Evolutionary conservation across 2,888 invertebrate genomes (phyloP).

Genomic region (Drosophila cyrtoloma): DNA sequence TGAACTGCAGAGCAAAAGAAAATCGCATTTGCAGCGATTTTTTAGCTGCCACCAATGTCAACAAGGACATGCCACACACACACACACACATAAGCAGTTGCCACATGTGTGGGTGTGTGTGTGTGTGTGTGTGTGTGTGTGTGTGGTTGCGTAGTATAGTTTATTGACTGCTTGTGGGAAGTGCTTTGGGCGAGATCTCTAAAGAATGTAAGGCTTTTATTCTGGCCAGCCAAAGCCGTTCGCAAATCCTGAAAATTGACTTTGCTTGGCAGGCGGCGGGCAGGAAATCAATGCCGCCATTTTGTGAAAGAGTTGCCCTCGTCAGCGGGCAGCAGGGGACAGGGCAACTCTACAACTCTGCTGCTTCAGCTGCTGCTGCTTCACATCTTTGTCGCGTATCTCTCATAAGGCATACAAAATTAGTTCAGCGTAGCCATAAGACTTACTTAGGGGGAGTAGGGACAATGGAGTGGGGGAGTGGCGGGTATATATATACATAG

Average conservation of each 20-base stretch:
- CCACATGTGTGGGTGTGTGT: slow-evolving; percentile 10
- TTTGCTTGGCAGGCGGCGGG: slow-evolving; percentile 62
- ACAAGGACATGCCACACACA: slow-evolving; percentile 72
- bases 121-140: not conserved
- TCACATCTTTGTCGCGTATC: slow-evolving; percentile 43
- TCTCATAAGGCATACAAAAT: slow-evolving; percentile 77
- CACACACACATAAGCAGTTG: slow-evolving; percentile 52
- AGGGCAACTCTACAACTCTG: not conserved
- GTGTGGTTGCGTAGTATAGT: slow-evolving; percentile 59
- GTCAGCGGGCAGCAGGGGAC: slow-evolving; percentile 6
- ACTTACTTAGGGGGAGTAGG: not conserved
- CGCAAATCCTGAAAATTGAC: slow-evolving; percentile 83
- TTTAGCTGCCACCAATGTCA: slow-evolving; percentile 57
- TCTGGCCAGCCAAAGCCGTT: slow-evolving; percentile 63
- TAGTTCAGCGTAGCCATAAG: slow-evolving; percentile 51
- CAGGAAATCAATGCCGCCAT: slow-evolving; percentile 78
- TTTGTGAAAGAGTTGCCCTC: slow-evolving; percentile 74
- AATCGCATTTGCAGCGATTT: slow-evolving; percentile 28
- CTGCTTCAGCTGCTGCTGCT: not conserved
- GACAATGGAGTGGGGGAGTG: slow-evolving; percentile 10
- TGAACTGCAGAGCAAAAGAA: slow-evolving; percentile 41
- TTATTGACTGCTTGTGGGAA: slow-evolving; percentile 82
- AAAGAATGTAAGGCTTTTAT: slow-evolving; percentile 71
- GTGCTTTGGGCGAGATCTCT: slow-evolving; percentile 82
- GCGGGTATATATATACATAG: slow-evolving; percentile 21